Conservation (phyloP, 2,797 vertebrate genomes). For the Gambusia yucatana region DNA sequence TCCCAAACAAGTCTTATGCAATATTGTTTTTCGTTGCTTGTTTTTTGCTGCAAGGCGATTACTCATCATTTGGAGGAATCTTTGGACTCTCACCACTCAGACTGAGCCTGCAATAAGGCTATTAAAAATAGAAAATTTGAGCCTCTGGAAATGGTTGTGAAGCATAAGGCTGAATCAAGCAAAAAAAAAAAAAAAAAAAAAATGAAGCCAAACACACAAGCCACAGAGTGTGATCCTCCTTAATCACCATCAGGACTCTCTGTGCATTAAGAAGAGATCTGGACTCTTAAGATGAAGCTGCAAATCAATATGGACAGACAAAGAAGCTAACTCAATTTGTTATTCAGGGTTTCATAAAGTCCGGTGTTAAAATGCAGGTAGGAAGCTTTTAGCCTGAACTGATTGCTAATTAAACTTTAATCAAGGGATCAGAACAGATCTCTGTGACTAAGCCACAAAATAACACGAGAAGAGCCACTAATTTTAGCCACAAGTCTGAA, state of each 20-base stretch:
- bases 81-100: constrained; percentile 46
- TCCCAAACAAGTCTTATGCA: constrained; percentile 39
- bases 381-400: neutral
- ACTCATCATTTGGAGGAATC: constrained; percentile 57
- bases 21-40: constrained; percentile 41
- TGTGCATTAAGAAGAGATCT: constrained; percentile 21
- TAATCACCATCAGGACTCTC: constrained; percentile 19
- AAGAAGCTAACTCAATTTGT: constrained; percentile 36
- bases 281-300: constrained; percentile 10
- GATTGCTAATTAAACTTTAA: neutral
- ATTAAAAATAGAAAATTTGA: constrained; percentile 34
- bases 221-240: constrained; percentile 32
- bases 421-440: neutral
- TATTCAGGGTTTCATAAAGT: constrained; percentile 34
- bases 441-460: neutral
- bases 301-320: constrained; percentile 19
- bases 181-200: neutral
- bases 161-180: constrained; percentile 18
- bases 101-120: constrained; percentile 29
- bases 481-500: neutral
- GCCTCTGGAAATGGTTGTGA: constrained; percentile 24
- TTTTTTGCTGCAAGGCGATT: constrained; percentile 50
- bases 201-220: constrained; percentile 5
- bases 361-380: constrained; percentile 2
- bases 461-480: neutral